A percentile compares a stretch with the other conserved stretches of the same genome.
These are phyloP conservation scores for Eurytoma californica DNA, from an alignment of 2,888 invertebrate species.

Conservation along the genomic window DNA sequence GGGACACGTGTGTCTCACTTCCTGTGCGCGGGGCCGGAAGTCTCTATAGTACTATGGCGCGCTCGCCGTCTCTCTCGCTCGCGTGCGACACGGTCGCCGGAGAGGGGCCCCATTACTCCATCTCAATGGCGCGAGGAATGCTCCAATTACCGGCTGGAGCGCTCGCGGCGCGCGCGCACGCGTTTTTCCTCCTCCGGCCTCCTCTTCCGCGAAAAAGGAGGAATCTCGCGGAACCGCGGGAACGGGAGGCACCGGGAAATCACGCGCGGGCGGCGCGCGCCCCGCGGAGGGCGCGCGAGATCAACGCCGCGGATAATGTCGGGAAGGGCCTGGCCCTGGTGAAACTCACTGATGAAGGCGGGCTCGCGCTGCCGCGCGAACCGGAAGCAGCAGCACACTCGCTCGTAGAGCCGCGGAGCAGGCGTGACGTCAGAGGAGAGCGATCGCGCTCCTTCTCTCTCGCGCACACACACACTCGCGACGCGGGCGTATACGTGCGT, in stretches of 20 bases:
- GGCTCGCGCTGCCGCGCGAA: constrained; percentile 22
- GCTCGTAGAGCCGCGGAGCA: constrained; percentile 21
- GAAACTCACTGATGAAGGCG: constrained; percentile 6
- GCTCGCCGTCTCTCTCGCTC: constrained; percentile 31
- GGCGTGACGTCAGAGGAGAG: constrained; percentile 47
- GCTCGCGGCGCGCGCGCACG: constrained; percentile 38
- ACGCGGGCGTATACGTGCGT: not conserved
- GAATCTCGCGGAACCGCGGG: not conserved
- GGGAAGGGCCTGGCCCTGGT: no score
- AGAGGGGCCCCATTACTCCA: constrained; percentile 68
- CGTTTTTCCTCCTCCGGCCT: not conserved
- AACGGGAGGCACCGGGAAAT: no score
- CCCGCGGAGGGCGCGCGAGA: not conserved
- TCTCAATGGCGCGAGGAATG: constrained; percentile 68
- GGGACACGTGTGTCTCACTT: constrained; percentile 73
- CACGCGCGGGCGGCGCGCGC: no score
- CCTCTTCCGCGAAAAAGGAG: not conserved
- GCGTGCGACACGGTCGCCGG: constrained; percentile 60
- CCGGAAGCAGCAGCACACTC: constrained; percentile 44
- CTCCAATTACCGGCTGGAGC: constrained; percentile 68
- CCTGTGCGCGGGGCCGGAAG: constrained; percentile 71
- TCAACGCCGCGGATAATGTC: not conserved
- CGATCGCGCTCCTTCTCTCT: not conserved
- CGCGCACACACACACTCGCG: constrained; percentile 25
- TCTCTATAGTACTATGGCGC: constrained; percentile 69